Conservation (phyloP, 2,797 vertebrate species). For the Poeciliopsis presidionis region DNA sequence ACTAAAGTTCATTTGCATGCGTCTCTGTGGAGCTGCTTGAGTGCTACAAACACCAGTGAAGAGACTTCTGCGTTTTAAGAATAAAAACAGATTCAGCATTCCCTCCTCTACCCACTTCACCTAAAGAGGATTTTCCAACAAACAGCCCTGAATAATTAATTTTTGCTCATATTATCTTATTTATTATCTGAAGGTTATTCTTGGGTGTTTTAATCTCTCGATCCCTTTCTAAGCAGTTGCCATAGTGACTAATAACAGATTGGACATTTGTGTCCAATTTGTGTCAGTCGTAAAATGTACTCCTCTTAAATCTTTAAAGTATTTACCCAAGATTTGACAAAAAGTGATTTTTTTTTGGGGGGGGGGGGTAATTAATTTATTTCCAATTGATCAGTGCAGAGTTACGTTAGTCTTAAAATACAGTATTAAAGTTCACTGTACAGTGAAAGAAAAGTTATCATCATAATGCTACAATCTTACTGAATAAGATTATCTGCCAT, state of each 20-base stretch:
- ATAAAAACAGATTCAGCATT: conserved; percentile 47
- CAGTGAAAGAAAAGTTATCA: conserved; percentile 30
- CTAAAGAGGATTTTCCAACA: conserved; percentile 63
- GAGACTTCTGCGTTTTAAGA: conserved; percentile 64
- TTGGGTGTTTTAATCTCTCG: conserved; percentile 43
- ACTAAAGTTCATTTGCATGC: conserved; percentile 71
- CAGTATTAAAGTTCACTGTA: conserved; percentile 21
- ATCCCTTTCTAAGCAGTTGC: conserved; percentile 40
- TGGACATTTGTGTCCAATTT: conserved; percentile 3
- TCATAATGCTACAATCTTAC: conserved; percentile 38
- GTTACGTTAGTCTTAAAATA: background rate
- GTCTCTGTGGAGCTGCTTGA: conserved; percentile 61
- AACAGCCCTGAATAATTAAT: conserved; percentile 62
- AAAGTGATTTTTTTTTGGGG: conserved; percentile 21
- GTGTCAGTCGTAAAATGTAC: conserved; percentile 28
- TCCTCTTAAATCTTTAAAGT: conserved; percentile 8
- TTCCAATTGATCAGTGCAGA: conserved; percentile 50
- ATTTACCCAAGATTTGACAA: conserved; percentile 9
- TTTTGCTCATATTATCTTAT: conserved; percentile 50
- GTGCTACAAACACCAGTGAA: conserved; percentile 59
- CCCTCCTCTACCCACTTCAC: conserved; percentile 38
- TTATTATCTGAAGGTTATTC: conserved; percentile 46
- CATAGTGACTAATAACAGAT: conserved; percentile 6
- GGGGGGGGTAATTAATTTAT: conserved; percentile 45
- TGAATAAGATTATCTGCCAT: conserved; percentile 43